Evolutionary conservation across 2,888 invertebrate genomes (phyloP).

Genomic region (Chrysotoxum bicinctum): DNA sequence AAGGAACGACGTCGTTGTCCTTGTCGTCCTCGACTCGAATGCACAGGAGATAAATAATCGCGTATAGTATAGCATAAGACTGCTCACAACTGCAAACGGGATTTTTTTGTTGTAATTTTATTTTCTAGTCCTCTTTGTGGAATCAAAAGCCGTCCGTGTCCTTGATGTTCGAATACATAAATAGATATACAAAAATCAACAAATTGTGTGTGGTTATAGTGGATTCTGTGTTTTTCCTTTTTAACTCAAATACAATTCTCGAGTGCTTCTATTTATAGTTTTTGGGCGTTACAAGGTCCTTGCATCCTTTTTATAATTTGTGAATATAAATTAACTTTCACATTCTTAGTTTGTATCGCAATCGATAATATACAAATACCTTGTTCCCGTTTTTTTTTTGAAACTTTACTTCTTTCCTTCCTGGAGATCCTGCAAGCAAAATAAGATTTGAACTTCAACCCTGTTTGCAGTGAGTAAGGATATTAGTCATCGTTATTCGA

Average conservation of each 20-base stretch:
- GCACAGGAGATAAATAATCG: constrained; percentile 23
- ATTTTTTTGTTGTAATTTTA: constrained; percentile 18
- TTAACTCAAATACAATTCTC: constrained; percentile 6
- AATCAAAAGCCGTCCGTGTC: constrained; percentile 48
- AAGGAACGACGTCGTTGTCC: constrained; percentile 24
- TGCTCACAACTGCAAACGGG: constrained; percentile 32
- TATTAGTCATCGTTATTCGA: constrained; percentile 64
- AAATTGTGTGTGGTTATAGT: constrained; percentile 39
- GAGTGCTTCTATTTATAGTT: constrained; percentile 27
- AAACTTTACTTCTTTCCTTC: not conserved
- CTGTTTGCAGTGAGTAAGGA: constrained; percentile 64
- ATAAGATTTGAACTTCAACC: constrained; percentile 28
- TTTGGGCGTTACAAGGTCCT: not conserved
- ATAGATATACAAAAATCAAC: constrained; percentile 60
- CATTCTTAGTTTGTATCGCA: not conserved
- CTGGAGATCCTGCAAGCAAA: constrained; percentile 24
- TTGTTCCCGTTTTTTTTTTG: not conserved
- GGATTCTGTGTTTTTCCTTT: not conserved
- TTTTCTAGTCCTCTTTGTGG: not conserved
- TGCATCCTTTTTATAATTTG: not conserved
- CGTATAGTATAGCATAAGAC: constrained; percentile 15
- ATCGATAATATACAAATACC: constrained; percentile 42
- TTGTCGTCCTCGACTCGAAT: constrained; percentile 47
- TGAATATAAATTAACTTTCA: constrained; percentile 16
- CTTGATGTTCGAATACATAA: constrained; percentile 48